These are phyloP conservation scores for Palythoa heliodiscus DNA, from an alignment of 92 coral and sea anemone genomes.

Conservation along the genomic window DNA sequence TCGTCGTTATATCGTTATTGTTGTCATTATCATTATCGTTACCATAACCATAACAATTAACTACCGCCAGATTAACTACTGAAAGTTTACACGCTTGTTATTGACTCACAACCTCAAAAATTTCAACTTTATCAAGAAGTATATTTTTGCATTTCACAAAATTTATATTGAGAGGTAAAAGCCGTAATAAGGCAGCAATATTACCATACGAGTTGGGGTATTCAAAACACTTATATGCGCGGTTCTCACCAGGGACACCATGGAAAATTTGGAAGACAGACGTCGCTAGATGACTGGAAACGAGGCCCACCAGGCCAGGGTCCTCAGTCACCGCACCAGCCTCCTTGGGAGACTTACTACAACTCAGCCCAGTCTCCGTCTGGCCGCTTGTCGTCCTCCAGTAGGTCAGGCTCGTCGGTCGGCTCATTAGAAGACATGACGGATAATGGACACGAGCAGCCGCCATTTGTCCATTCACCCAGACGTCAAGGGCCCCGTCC, in stretches of 20 bases:
- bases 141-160: too few relatives aligned
- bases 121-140: too few relatives aligned
- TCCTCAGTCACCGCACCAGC: conserved; percentile 44
- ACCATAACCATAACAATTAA: too few relatives aligned
- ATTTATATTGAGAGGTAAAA: too few relatives aligned
- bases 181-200: too few relatives aligned
- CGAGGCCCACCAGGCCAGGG: conserved; percentile 63
- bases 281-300: conserved; percentile 83
- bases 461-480: conserved; percentile 34
- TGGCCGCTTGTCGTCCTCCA: conserved; percentile 60
- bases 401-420: conserved; percentile 73
- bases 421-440: conserved; percentile 79
- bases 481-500: conserved; percentile 70
- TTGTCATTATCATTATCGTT: too few relatives aligned
- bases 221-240: too few relatives aligned
- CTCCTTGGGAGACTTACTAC: conserved; percentile 38
- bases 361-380: conserved; percentile 40
- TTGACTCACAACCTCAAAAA: too few relatives aligned
- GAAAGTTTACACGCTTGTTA: too few relatives aligned
- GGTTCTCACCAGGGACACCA: conserved; percentile 47
- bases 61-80: too few relatives aligned
- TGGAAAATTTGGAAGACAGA: conserved; percentile 78
- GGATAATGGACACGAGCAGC: conserved; percentile 58
- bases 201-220: too few relatives aligned
- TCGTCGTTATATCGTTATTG: too few relatives aligned